Percentiles rank a stretch among this genome's conserved stretches.
Conservation (phyloP, 2,888 invertebrate species). For the Ochlodes sylvanus region DNA sequence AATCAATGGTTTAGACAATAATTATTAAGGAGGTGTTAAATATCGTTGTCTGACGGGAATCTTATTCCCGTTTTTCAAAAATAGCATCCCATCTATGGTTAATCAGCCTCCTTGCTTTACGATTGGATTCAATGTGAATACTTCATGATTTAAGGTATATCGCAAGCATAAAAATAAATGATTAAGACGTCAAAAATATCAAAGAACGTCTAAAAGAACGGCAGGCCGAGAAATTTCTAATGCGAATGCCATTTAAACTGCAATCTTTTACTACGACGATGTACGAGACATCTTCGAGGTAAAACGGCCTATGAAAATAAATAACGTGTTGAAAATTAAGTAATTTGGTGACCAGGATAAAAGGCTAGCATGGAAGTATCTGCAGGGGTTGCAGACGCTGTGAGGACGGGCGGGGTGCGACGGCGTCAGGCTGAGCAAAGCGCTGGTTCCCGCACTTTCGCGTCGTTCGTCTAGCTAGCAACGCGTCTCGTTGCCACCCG, state of each 20-base stretch:
- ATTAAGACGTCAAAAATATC: too few species aligned
- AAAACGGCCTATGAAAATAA: conserved; percentile 22
- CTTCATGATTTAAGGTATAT: too few species aligned
- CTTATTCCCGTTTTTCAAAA: too few species aligned
- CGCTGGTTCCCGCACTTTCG: conserved; percentile 54
- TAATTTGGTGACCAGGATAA: conserved; percentile 44
- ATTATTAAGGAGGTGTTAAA: too few species aligned
- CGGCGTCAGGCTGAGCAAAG: conserved; percentile 41
- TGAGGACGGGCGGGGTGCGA: conserved; percentile 46
- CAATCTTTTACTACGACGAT: neutral
- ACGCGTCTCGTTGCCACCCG: conserved; percentile 55
- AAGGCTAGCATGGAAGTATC: conserved; percentile 52
- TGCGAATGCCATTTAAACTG: conserved; percentile 10
- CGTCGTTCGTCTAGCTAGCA: conserved; percentile 50
- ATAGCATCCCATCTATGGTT: too few species aligned
- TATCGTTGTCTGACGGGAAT: too few species aligned
- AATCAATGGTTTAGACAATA: too few species aligned
- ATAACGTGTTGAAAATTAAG: conserved; percentile 40
- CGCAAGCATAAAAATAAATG: too few species aligned
- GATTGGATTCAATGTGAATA: too few species aligned
- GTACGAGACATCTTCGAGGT: neutral
- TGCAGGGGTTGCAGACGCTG: conserved; percentile 45
- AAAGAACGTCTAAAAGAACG: neutral
- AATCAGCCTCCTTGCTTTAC: too few species aligned
- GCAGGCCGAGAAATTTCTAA: neutral